These are phyloP conservation scores for Amblyornis subalaris DNA, from an alignment of 2,113 vertebrate genomes.

Conservation along the genomic window DNA sequence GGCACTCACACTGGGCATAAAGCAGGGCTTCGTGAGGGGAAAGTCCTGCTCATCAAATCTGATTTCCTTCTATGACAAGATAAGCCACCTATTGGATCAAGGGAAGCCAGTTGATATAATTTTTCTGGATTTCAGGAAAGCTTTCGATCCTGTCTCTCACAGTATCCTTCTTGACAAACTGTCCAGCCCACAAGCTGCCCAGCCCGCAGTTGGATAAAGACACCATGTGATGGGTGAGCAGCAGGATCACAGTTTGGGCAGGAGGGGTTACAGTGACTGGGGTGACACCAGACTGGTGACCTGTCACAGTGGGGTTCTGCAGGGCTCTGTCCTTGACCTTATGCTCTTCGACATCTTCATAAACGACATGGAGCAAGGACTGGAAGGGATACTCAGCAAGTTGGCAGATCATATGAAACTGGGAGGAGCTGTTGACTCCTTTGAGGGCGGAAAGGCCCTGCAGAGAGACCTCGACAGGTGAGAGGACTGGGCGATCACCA, in stretches of 20 bases:
- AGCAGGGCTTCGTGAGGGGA: neutral
- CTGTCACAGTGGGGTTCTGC: rapidly evolving
- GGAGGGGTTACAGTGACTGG: neutral
- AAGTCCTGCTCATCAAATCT: too few relatives aligned
- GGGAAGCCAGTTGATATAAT: neutral
- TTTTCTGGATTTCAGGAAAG: neutral
- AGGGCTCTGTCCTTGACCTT: neutral
- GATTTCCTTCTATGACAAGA: neutral
- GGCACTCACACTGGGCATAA: too few relatives aligned
- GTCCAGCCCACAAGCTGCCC: neutral
- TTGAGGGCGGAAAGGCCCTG: neutral
- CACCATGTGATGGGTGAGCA: neutral
- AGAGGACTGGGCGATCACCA: neutral
- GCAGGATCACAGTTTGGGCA: neutral
- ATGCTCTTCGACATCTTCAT: neutral
- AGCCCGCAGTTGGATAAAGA: neutral
- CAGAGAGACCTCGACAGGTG: neutral
- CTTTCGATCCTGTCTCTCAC: neutral
- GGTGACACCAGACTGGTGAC: neutral
- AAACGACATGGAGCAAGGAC: neutral
- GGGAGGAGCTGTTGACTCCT: neutral
- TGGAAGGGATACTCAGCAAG: neutral
- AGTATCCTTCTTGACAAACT: neutral
- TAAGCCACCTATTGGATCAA: neutral
- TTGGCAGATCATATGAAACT: neutral